Evolutionary conservation across 1,140 invertebrate genomes (phyloP).

Genomic region (Magallana gigas): DNA sequence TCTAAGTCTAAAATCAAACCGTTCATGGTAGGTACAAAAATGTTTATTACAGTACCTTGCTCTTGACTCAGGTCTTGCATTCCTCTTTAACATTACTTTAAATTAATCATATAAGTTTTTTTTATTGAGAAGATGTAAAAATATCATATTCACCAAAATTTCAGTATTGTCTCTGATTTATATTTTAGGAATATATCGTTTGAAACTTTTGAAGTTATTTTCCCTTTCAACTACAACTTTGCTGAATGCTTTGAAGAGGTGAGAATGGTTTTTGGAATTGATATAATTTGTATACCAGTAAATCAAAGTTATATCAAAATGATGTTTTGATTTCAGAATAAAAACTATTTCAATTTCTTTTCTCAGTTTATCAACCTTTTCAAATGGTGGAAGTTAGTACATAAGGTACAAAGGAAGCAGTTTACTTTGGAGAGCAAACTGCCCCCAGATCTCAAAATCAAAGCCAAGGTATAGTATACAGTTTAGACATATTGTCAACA

Average conservation of each 20-base stretch:
- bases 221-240: constrained; percentile 96
- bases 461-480: constrained; percentile 88
- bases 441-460: constrained; percentile 89
- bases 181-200: constrained; percentile 83
- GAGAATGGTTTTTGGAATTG: not conserved
- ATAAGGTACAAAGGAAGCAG: constrained; percentile 86
- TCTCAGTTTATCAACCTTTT: constrained; percentile 86
- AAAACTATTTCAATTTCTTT: too few relatives aligned
- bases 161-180: not conserved
- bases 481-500: too few relatives aligned
- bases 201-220: constrained; percentile 87
- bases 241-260: constrained; percentile 95
- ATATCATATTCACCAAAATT: too few relatives aligned
- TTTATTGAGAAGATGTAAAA: too few relatives aligned
- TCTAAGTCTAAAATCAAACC: constrained; percentile 63
- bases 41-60: too few relatives aligned
- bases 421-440: constrained; percentile 85
- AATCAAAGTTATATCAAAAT: too few relatives aligned
- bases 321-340: too few relatives aligned
- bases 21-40: constrained; percentile 62
- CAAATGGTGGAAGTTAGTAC: constrained; percentile 94
- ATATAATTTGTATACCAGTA: too few relatives aligned
- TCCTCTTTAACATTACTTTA: too few relatives aligned
- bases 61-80: too few relatives aligned
- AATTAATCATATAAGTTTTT: too few relatives aligned